Base-by-base conservation (phyloP, 2,113 vertebrate genomes). In the Phoxinus phoxinus region DNA sequence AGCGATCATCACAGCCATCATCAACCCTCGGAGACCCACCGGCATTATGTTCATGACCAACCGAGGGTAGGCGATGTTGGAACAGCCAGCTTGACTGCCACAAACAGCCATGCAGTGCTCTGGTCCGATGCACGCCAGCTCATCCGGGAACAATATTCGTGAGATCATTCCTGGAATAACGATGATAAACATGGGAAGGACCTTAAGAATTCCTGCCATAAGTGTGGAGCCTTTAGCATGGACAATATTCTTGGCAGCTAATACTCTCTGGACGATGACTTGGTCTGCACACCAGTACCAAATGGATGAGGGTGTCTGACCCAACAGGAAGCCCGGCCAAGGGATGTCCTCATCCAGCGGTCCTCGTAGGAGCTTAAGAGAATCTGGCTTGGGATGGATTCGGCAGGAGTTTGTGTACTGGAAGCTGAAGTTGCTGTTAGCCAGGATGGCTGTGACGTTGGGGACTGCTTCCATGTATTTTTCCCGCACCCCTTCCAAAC, bases 251-350 rank as follows among this genome's bases (percentile, higher is more conserved):
- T 99, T 99, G 63, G 98, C 98, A 1, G 98, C 97, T 48, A 99
- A 93, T 0, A 99, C 98, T 88, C 98, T 94, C 93, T 99, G 98
- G 72, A 99, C 98, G 23, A 99, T 99, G 89, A 99, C 98, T 90
- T 99, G 98, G 93, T 99, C 98, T 0, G 98, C 97, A 91, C 98
- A 99, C 98, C 98, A 99, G 92, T 99, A 99, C 98, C 98, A 99
- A 46, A 99, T 97, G 0, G 98, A 99, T n/a, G 98, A 96, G 27
- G 98, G 97, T 0, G 98, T 99, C 91, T 99, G 98, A 46, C 98
- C 98, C 23, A 99, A 91, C 71, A 99, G 74, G 85, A 99, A 99
- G 6, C 98, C 98, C 1, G 98, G 98, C 98, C 98, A 99, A 1
- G 98, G 98, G 75, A 98, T 94, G 76, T 99, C 98, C 91, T 99